Evolutionary conservation across 2,888 invertebrate species (phyloP).

Genomic region (Xestia xanthographa): DNA sequence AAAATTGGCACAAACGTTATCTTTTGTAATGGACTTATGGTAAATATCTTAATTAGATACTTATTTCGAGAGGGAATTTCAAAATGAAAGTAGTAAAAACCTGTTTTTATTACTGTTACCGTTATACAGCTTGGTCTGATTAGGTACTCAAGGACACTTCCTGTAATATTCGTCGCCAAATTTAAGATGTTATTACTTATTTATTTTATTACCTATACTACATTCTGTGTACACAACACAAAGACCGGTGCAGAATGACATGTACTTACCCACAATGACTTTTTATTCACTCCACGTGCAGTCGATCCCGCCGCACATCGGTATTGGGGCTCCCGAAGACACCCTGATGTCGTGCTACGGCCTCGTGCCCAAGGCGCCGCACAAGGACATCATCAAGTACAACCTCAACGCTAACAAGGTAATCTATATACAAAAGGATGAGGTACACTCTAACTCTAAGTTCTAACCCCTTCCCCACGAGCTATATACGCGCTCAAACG

Average conservation of each 20-base stretch:
- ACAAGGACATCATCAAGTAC: slow-evolving; percentile 94
- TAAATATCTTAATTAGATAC: neutral
- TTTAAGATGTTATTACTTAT: neutral
- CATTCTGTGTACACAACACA: neutral
- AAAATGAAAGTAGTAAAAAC: too few species aligned
- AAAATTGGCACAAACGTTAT: too few species aligned
- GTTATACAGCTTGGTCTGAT: neutral
- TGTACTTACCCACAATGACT: neutral
- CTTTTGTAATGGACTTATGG: too few species aligned
- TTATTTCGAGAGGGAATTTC: too few species aligned
- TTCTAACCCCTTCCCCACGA: neutral
- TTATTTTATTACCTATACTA: too few species aligned
- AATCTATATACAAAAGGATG: slow-evolving; percentile 49
- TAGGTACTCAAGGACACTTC: neutral
- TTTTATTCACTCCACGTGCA: slow-evolving; percentile 32
- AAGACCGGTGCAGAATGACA: neutral
- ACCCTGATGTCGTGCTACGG: slow-evolving; percentile 93
- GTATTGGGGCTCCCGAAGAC: slow-evolving; percentile 94
- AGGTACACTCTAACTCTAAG: neutral
- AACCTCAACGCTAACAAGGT: slow-evolving; percentile 93
- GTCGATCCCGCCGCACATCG: slow-evolving; percentile 93
- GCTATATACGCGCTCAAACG: neutral
- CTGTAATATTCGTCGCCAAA: neutral
- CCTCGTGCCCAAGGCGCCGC: slow-evolving; percentile 93
- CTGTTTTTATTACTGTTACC: neutral